Evolutionary conservation across 2,888 invertebrate genomes (phyloP).

Genomic region (Conomelus anceps): DNA sequence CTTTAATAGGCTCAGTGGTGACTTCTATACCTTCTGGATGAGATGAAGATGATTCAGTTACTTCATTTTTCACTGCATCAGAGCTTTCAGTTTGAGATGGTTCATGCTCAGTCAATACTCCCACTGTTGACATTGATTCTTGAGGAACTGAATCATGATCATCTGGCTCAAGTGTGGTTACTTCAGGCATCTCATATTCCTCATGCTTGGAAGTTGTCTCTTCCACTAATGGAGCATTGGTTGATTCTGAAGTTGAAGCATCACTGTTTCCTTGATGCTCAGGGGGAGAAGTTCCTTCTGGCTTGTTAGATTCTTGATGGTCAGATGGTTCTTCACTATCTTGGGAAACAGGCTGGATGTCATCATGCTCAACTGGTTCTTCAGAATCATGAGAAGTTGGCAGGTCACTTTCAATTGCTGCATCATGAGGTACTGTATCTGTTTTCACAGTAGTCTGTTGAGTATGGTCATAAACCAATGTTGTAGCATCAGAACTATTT

Average conservation of each 20-base stretch:
- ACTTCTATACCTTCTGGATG: background rate
- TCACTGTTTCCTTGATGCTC: slow-evolving; percentile 6
- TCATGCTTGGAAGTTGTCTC: slow-evolving; percentile 23
- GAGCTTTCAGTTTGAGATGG: slow-evolving; percentile 16
- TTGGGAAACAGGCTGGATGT: background rate
- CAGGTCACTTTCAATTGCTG: background rate
- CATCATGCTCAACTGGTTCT: background rate
- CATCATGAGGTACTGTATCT: background rate
- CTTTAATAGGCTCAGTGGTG: background rate
- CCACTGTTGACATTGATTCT: slow-evolving; percentile 18
- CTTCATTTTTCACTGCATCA: background rate
- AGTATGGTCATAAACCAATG: background rate
- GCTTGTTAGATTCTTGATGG: background rate
- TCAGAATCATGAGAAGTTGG: background rate
- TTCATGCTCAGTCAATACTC: slow-evolving; percentile 23
- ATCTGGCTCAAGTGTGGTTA: background rate
- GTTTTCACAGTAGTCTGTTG: background rate
- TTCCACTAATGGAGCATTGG: background rate
- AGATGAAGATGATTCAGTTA: background rate
- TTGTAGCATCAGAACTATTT: background rate
- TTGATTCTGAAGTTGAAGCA: background rate
- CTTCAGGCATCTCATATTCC: slow-evolving; percentile 26
- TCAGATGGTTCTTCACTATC: background rate
- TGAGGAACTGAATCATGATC: slow-evolving; percentile 21
- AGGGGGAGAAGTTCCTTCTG: slow-evolving; percentile 7